These are phyloP conservation scores for Orthonychiurus folsomi DNA, from an alignment of 2,888 invertebrate genomes.

Conservation along the genomic window DNA sequence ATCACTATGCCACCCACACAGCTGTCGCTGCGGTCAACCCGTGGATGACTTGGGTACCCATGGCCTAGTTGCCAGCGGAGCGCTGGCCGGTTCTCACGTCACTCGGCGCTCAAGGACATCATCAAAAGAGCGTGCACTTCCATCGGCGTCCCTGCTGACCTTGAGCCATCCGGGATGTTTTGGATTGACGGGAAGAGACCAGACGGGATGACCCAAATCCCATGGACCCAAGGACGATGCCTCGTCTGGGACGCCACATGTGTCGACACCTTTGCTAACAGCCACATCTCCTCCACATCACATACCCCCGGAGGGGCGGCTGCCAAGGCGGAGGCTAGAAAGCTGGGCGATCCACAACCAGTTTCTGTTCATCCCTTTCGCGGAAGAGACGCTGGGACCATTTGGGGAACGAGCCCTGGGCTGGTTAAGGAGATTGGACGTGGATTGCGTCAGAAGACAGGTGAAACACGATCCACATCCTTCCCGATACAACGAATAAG, in stretches of 20 bases:
- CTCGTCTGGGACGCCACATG: slow-evolving; percentile 21
- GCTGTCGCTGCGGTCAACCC: slow-evolving; percentile 12
- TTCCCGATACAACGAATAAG: not conserved
- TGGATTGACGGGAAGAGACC: slow-evolving; percentile 16
- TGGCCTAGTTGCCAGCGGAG: slow-evolving; percentile 10
- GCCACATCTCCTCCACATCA: not conserved
- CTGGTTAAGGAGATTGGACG: slow-evolving; percentile 10
- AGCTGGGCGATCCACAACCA: not conserved
- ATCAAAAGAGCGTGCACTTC: slow-evolving; percentile 10
- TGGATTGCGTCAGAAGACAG: not conserved
- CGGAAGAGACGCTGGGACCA: slow-evolving; percentile 8
- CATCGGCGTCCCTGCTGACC: not conserved
- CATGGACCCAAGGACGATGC: slow-evolving; percentile 13
- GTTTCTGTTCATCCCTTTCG: slow-evolving; percentile 5
- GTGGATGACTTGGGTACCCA: slow-evolving; percentile 9
- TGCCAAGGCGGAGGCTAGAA: not conserved
- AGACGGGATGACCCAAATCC: slow-evolving; percentile 14
- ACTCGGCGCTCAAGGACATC: slow-evolving; percentile 7
- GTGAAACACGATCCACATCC: slow-evolving; percentile 14
- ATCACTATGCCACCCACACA: slow-evolving; percentile 5
- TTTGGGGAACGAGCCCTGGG: not conserved
- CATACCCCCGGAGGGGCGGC: slow-evolving; percentile 6
- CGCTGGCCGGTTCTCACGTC: slow-evolving; percentile 11
- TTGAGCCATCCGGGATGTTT: slow-evolving; percentile 13
- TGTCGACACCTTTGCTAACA: slow-evolving; percentile 9